A percentile compares a stretch with the other conserved stretches of the same genome.
These are phyloP conservation scores for Drosophila infuscata DNA, from an alignment of 2,888 invertebrate genomes.

Conservation along the genomic window DNA sequence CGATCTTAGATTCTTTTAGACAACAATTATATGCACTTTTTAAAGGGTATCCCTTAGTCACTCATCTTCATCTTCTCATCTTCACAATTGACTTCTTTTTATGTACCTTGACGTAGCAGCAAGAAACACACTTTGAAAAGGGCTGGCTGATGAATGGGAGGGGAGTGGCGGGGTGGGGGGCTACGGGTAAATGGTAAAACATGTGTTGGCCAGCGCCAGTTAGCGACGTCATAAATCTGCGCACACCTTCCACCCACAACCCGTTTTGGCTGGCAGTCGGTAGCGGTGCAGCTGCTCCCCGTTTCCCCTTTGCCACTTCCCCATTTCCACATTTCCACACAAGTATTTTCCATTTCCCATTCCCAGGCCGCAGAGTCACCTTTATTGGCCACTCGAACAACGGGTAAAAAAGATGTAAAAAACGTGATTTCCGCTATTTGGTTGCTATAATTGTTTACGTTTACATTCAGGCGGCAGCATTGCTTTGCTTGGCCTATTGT, in stretches of 20 bases:
- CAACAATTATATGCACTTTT: background rate
- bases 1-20: background rate
- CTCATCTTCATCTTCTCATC: no score
- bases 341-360: slow-evolving; percentile 2
- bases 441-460: slow-evolving; percentile 64
- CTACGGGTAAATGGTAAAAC: slow-evolving; percentile 42
- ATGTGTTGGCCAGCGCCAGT: slow-evolving; percentile 63
- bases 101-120: slow-evolving; percentile 2
- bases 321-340: background rate
- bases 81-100: background rate
- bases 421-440: slow-evolving; percentile 77
- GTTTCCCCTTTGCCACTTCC: background rate
- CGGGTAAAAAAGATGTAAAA: slow-evolving; percentile 48
- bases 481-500: background rate
- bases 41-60: slow-evolving; percentile 12
- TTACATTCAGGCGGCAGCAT: slow-evolving; percentile 25
- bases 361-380: slow-evolving; percentile 28
- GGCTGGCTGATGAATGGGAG: background rate
- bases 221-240: slow-evolving; percentile 70
- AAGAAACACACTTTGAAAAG: background rate
- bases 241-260: slow-evolving; percentile 58
- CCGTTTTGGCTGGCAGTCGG: slow-evolving; percentile 44
- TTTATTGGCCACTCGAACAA: slow-evolving; percentile 59
- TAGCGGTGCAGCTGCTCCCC: slow-evolving; percentile 34
- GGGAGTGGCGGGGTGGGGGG: slow-evolving; percentile 3